phyloP scores from a whole-genome alignment of 1,140 invertebrate species.

The Hypothenemus hampei region DNA sequence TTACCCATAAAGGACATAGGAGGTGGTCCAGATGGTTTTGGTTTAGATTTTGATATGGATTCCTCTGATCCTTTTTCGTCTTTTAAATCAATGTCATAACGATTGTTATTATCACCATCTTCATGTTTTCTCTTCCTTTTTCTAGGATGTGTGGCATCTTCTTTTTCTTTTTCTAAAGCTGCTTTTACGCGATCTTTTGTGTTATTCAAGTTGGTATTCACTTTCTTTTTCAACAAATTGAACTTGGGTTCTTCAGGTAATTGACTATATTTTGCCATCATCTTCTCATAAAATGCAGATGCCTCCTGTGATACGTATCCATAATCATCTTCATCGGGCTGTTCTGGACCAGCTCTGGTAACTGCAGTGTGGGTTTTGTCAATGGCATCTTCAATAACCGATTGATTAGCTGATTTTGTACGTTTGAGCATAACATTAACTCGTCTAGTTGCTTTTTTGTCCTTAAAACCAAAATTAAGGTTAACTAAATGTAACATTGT shows the following conservation, averaged over 20 bases:
- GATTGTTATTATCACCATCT: conserved; percentile 32
- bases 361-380: conserved; percentile 71
- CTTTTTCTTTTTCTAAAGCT: conserved; percentile 65
- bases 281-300: conserved; percentile 71
- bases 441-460: conserved; percentile 54
- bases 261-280: conserved; percentile 77
- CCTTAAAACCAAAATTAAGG: conserved; percentile 32
- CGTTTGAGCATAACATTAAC: conserved; percentile 65
- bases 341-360: conserved; percentile 64
- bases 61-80: conserved; percentile 22
- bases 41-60: conserved; percentile 40
- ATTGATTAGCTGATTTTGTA: conserved; percentile 84
- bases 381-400: conserved; percentile 75
- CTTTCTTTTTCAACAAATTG: conserved; percentile 43
- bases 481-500: neutral
- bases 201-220: conserved; percentile 52
- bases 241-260: conserved; percentile 62
- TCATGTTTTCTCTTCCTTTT: conserved; percentile 57
- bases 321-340: conserved; percentile 86
- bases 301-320: conserved; percentile 81
- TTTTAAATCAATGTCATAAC: conserved; percentile 32
- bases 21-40: conserved; percentile 58
- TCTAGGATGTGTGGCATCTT: conserved; percentile 65
- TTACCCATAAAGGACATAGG: conserved; percentile 60
- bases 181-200: conserved; percentile 69